Evolutionary conservation across 1,140 invertebrate genomes (phyloP).

Genomic region (Drosophila serrata): DNA sequence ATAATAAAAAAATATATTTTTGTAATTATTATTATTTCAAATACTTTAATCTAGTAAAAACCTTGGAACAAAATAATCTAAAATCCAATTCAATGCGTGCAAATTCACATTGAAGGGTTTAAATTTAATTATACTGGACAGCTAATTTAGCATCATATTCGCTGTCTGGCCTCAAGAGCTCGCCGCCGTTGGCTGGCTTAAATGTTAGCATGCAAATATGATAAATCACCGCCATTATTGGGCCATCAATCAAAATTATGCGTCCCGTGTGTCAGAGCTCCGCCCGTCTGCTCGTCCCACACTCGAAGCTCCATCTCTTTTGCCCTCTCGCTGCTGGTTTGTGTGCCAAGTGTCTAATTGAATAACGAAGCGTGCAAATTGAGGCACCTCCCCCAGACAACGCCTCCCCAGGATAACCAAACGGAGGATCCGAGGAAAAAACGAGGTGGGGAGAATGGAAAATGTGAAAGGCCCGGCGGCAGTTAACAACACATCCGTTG

Average conservation of each 20-base stretch:
- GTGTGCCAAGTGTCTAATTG: constrained; percentile 80
- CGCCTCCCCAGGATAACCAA: constrained; percentile 11
- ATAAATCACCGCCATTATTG: constrained; percentile 84
- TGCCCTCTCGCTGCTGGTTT: constrained; percentile 15
- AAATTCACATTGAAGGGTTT: constrained; percentile 2
- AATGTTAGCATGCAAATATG: constrained; percentile 80
- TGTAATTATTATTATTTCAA: too few relatives aligned
- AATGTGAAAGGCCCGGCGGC: constrained; percentile 40
- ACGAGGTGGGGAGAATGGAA: neutral
- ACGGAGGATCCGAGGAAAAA: constrained; percentile 17
- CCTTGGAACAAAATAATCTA: neutral
- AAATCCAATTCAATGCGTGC: neutral
- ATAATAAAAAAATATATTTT: too few relatives aligned
- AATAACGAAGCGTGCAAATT: constrained; percentile 84
- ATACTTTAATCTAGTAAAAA: too few relatives aligned
- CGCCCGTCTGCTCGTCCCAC: constrained; percentile 19
- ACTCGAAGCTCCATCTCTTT: constrained; percentile 1
- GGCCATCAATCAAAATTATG: constrained; percentile 84
- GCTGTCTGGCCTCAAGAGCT: constrained; percentile 28
- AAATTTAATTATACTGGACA: constrained; percentile 37
- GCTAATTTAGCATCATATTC: constrained; percentile 23
- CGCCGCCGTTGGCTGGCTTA: constrained; percentile 31
- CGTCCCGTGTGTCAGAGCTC: constrained; percentile 41
- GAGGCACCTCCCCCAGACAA: constrained; percentile 45
- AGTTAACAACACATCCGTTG: constrained; percentile 77